These are phyloP conservation scores for Orius laevigatus DNA, from an alignment of 1,140 invertebrate genomes.

Conservation along the genomic window DNA sequence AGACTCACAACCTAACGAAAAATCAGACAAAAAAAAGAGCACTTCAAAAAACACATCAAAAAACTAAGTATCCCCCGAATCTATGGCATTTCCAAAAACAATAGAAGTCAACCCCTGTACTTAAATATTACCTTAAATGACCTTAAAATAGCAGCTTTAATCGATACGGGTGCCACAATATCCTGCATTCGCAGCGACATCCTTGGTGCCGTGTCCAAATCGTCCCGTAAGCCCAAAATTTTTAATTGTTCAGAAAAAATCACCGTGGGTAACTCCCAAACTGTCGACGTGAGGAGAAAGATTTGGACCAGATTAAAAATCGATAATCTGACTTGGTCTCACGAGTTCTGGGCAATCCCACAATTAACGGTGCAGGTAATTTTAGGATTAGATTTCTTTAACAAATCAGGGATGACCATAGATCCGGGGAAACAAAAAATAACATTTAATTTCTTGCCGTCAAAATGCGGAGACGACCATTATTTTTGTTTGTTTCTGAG, in stretches of 20 bases:
- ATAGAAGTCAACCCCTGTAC: too few relatives aligned
- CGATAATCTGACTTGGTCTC: neutral
- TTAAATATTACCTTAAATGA: neutral
- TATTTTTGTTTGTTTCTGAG: too few relatives aligned
- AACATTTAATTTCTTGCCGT: too few relatives aligned
- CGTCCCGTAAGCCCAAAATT: neutral
- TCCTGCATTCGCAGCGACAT: neutral
- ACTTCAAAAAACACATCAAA: too few relatives aligned
- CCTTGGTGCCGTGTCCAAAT: neutral
- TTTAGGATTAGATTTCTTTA: neutral
- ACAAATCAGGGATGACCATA: neutral
- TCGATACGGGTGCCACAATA: neutral
- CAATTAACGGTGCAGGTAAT: neutral
- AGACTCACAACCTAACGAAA: too few relatives aligned
- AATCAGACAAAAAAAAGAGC: too few relatives aligned
- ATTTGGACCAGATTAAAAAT: neutral
- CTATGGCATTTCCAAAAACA: too few relatives aligned
- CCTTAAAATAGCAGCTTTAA: neutral
- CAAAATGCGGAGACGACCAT: too few relatives aligned
- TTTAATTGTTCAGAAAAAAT: neutral
- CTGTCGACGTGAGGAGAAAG: neutral
- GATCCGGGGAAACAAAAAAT: neutral
- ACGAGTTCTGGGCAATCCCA: neutral
- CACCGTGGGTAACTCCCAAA: neutral
- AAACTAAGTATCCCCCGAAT: too few relatives aligned